phyloP scores from a whole-genome alignment of 2,888 invertebrate genomes.

The Pseudococcus viburni region DNA sequence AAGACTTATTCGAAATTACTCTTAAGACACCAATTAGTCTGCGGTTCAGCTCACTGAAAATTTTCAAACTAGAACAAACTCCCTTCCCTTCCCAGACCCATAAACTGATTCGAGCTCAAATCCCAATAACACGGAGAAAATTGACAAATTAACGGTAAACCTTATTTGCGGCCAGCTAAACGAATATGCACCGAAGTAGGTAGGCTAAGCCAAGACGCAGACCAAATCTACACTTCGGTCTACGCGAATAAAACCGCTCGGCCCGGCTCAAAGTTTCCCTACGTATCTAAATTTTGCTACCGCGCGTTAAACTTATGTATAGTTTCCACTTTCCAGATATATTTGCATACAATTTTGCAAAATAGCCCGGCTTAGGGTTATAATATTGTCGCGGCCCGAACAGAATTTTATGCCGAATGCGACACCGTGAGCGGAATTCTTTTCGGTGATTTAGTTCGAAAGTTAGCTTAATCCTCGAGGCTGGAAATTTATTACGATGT shows the following conservation, averaged over 20 bases:
- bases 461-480: conserved; percentile 24
- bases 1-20: not conserved
- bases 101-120: not conserved
- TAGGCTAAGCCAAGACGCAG: not conserved
- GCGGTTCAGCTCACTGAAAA: not conserved
- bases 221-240: not conserved
- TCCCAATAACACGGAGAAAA: not conserved
- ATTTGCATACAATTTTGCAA: conserved; percentile 34
- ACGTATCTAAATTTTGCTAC: not conserved
- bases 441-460: conserved; percentile 22
- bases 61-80: not conserved
- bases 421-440: conserved; percentile 41
- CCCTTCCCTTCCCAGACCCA: no score
- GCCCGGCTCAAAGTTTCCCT: not conserved
- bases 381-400: not conserved
- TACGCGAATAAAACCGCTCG: not conserved
- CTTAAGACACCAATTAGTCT: not conserved
- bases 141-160: conserved; percentile 19
- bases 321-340: not conserved
- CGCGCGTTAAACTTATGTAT: conserved; percentile 14
- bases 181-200: not conserved
- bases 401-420: conserved; percentile 9
- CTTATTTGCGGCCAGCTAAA: not conserved
- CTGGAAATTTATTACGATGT: conserved; percentile 21
- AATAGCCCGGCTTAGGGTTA: conserved; percentile 20